Evolutionary conservation across 2,797 vertebrate genomes (phyloP).

Genomic region (Thalassophryne amazonica): DNA sequence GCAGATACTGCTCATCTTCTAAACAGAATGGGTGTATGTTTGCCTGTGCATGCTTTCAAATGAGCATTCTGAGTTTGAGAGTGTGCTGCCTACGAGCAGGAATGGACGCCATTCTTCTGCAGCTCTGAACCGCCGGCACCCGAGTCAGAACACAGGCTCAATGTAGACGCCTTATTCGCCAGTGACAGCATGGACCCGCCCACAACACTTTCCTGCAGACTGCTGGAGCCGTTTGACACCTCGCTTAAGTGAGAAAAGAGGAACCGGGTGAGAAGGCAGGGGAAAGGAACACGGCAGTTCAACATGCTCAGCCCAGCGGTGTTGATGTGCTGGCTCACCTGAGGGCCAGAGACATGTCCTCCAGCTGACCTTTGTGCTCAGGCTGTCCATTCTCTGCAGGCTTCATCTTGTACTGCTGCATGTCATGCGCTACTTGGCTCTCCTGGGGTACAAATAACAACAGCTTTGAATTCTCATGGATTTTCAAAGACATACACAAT

Average conservation of each 20-base stretch:
- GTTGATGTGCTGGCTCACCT: too few relatives aligned
- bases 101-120: slow-evolving; percentile 87
- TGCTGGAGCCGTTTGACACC: slow-evolving; percentile 89
- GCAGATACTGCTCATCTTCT: slow-evolving; percentile 99
- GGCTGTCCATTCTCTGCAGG: slow-evolving; percentile 92
- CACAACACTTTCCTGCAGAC: slow-evolving; percentile 81
- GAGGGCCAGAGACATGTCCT: slow-evolving; percentile 89
- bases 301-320: too few relatives aligned
- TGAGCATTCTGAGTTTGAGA: slow-evolving; percentile 53
- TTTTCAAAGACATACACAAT: neutral
- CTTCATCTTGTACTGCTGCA: slow-evolving; percentile 92
- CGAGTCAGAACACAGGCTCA: slow-evolving; percentile 87
- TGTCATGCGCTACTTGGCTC: slow-evolving; percentile 87
- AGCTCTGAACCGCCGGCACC: slow-evolving; percentile 83
- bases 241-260: slow-evolving; percentile 70
- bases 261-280: neutral
- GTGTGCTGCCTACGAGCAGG: slow-evolving; percentile 77
- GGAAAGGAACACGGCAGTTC: too few relatives aligned
- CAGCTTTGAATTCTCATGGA: neutral
- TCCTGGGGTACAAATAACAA: slow-evolving; percentile 74
- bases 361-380: slow-evolving; percentile 87
- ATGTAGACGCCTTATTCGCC: slow-evolving; percentile 85
- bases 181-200: slow-evolving; percentile 84
- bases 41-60: slow-evolving; percentile 79
- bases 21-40: slow-evolving; percentile 80